phyloP scores from a whole-genome alignment of 2,113 vertebrate species.

The Mystacornis crossleyi region DNA sequence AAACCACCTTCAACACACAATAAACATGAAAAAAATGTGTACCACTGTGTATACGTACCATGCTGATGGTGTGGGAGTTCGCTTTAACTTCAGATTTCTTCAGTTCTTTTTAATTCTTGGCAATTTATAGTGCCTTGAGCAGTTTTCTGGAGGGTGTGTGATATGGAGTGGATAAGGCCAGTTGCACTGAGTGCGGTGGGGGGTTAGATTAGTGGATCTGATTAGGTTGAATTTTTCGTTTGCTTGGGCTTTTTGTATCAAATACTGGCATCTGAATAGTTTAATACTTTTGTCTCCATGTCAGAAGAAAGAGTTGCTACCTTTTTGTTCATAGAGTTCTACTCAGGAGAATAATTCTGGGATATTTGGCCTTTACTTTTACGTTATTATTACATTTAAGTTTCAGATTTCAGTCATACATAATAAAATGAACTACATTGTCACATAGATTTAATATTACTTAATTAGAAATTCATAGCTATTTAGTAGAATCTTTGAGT shows the following conservation, averaged over 20 bases:
- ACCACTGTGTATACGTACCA: fast-evolving
- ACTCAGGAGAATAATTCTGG: background rate
- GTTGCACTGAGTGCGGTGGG: no score
- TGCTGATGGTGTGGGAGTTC: background rate
- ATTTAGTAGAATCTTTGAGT: background rate
- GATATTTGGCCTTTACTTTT: background rate
- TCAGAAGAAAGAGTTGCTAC: background rate
- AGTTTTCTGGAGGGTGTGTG: background rate
- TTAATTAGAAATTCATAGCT: background rate
- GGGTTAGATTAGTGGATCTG: no score
- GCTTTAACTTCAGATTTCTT: background rate
- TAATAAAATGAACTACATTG: background rate
- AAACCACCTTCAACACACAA: background rate
- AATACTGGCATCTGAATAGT: background rate
- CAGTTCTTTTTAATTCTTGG: background rate
- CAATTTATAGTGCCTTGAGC: background rate
- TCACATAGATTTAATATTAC: background rate
- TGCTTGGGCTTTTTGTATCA: background rate
- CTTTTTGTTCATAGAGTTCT: background rate
- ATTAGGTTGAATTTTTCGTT: background rate
- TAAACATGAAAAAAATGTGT: background rate
- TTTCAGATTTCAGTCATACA: background rate
- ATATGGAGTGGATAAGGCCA: background rate
- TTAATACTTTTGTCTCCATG: background rate
- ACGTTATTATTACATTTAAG: background rate